Evolutionary conservation across 2,797 vertebrate genomes (phyloP), one percentile per base, ranked within the genome.

Genomic region (Gallinago nigripennis): DNA sequence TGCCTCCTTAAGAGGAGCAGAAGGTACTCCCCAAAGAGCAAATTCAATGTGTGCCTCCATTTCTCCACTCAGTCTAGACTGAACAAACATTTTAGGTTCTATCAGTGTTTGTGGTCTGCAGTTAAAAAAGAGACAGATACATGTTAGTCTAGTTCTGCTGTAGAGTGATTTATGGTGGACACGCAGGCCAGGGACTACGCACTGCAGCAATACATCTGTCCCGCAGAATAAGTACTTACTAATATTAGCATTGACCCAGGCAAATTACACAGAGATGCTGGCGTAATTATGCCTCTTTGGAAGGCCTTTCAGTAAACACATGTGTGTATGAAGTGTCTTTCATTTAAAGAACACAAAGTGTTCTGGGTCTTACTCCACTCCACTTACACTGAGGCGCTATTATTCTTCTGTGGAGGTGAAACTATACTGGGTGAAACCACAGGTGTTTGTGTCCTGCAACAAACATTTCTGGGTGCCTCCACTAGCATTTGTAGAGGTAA

Each of bases 11-110:
- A 85, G 75, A 83, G 63, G 28, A 88, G 78, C 56, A 77, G 80
- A 90, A 93, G 39, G 82, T 70, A 57, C n/a, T 91, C 69, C 56
- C n/a, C 27, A 27, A 68, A 80, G 53, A 76, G 45, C 27, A 79
- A 64, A 89, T 8, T 69, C 82, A 93, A 23, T 8, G 2, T 31
- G 14, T 3, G 43, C 27, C 63, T 89, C 87, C 11, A 3, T 91
- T 94, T 90, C 81, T 77, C 81, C 72, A 51, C 78, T 94, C 82
- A 37, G 88, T 95, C 88, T 91, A 92, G 48, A 93, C 93, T 91
- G 71, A 95, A 61, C 46, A 72, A 92, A 87, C 51, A 80, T 83
- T 76, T 97, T 81, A 60, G 51, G 24, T 86, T 83, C 87, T 85
- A 68, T 92, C 89, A 84, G 43, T 88, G 30, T 69, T 89, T 75